A percentile compares a stretch with the other conserved stretches of the same genome.
These are phyloP conservation scores for Borostomias antarcticus DNA, from an alignment of 2,797 vertebrate species.

Conservation along the genomic window DNA sequence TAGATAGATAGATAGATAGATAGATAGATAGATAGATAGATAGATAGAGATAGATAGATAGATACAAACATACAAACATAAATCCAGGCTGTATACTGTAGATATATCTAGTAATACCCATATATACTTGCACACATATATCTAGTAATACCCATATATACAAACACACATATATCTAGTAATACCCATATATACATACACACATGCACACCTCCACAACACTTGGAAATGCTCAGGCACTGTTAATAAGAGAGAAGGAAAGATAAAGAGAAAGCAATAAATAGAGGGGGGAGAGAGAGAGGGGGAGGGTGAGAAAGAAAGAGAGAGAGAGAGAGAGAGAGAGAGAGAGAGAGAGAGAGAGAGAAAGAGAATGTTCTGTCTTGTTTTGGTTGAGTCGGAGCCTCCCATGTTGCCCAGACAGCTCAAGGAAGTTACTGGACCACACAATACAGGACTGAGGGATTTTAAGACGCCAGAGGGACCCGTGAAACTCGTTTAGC, in stretches of 20 bases:
- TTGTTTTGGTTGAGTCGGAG: not conserved
- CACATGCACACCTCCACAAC: too few species aligned
- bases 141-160: too few species aligned
- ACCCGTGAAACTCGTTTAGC: too few species aligned
- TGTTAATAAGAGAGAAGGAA: not conserved
- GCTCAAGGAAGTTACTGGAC: not conserved
- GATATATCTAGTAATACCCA: too few species aligned
- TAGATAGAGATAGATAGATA: too few species aligned
- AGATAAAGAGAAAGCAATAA: not conserved
- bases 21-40: too few species aligned
- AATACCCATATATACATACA: too few species aligned
- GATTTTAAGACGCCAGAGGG: not conserved
- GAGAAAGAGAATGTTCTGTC: not conserved
- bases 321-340: not conserved
- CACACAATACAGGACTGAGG: not conserved
- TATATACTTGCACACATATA: too few species aligned
- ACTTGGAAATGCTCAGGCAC: not conserved
- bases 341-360: not conserved
- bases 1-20: too few species aligned
- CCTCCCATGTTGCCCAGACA: not conserved
- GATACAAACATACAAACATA: too few species aligned
- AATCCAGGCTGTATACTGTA: too few species aligned
- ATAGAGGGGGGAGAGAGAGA: not conserved
- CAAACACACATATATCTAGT: too few species aligned
- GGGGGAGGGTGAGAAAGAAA: not conserved